Evolutionary conservation across 2,113 vertebrate species (phyloP).

Genomic region (Nothobranchius furzeri): DNA sequence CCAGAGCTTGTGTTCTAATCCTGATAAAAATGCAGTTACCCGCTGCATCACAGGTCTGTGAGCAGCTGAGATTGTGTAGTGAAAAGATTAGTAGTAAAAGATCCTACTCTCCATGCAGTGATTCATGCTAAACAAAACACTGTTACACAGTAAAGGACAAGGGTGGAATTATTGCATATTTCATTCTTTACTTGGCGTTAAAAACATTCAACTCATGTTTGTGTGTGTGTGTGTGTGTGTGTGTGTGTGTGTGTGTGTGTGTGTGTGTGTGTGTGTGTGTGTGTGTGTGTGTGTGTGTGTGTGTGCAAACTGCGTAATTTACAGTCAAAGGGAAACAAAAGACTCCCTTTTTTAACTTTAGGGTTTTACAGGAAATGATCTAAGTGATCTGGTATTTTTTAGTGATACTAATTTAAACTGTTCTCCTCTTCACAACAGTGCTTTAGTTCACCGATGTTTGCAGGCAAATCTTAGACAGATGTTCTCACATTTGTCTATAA

Average conservation of each 20-base stretch:
- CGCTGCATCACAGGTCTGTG: not conserved
- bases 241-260: too few relatives aligned
- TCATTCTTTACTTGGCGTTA: not conserved
- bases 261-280: too few relatives aligned
- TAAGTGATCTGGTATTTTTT: too few relatives aligned
- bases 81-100: constrained; percentile 8
- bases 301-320: not conserved
- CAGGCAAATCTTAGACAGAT: not conserved
- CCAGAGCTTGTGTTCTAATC: not conserved
- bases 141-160: constrained; percentile 17
- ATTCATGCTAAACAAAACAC: constrained; percentile 22
- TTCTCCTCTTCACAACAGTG: too few relatives aligned
- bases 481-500: too few relatives aligned
- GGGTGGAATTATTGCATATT: constrained; percentile 3
- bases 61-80: not conserved
- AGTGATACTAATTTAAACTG: too few relatives aligned
- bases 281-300: not conserved
- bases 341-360: too few relatives aligned
- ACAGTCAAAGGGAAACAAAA: not conserved
- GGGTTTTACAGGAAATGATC: too few relatives aligned
- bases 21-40: not conserved
- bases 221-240: too few relatives aligned
- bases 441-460: too few relatives aligned
- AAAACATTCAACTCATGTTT: not conserved
- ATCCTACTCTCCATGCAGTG: constrained; percentile 15